Evolutionary conservation across 2,113 vertebrate species (phyloP).

Genomic region (Plotosus lineatus): DNA sequence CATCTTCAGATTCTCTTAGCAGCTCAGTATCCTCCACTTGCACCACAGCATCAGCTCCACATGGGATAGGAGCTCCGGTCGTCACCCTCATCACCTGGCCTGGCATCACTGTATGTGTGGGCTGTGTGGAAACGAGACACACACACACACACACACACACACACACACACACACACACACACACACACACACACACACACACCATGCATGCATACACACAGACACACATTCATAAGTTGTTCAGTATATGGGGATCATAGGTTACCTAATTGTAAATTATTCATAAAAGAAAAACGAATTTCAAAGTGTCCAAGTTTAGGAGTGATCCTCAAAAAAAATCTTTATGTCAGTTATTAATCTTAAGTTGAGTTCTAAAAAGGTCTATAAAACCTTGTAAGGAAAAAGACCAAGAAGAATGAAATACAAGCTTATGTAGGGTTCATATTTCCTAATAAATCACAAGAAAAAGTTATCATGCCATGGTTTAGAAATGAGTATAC

Average conservation of each 20-base stretch:
- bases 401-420: neutral
- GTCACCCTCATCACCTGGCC: constrained; percentile 99
- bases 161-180: neutral
- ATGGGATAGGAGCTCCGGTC: constrained; percentile 98
- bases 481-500: neutral
- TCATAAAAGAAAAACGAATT: neutral
- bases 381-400: neutral
- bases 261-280: neutral
- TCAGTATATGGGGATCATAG: neutral
- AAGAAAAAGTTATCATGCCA: neutral
- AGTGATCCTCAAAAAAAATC: neutral
- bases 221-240: neutral
- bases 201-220: neutral
- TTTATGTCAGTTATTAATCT: neutral
- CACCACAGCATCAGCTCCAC: constrained; percentile 96
- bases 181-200: neutral
- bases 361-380: neutral
- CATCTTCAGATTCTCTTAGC: constrained; percentile 97
- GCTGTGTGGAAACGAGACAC: constrained; percentile 67
- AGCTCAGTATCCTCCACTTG: constrained; percentile 99
- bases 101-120: constrained; percentile 98
- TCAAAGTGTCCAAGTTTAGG: neutral
- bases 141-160: neutral
- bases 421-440: neutral
- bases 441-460: neutral